Conservation (phyloP, 2,113 vertebrate genomes). For the Chloropsis hardwickii region DNA sequence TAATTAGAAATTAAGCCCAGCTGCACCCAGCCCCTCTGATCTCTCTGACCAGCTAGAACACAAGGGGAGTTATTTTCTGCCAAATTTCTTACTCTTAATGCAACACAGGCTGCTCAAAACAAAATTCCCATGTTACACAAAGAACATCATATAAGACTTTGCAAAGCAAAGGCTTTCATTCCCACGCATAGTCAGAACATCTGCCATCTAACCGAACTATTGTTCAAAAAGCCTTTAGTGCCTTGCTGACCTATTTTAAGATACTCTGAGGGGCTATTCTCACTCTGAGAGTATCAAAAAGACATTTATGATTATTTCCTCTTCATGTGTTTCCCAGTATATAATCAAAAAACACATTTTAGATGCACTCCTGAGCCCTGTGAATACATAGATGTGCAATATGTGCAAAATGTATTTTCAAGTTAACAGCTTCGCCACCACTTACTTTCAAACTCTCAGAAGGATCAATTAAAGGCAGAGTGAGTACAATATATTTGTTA, state of each 20-base stretch:
- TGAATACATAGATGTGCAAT: neutral
- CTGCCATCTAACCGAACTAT: neutral
- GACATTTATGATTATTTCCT: neutral
- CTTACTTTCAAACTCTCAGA: neutral
- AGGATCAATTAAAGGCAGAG: neutral
- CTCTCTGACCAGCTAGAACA: neutral
- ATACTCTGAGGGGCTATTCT: neutral
- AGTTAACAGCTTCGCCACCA: neutral
- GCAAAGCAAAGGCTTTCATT: neutral
- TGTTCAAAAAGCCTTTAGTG: neutral
- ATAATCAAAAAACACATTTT: neutral
- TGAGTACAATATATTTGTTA: neutral
- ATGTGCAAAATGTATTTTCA: neutral
- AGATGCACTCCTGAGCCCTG: neutral
- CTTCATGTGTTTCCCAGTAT: neutral
- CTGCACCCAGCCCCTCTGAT: neutral
- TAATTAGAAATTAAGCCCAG: neutral
- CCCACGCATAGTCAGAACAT: neutral
- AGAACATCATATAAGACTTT: neutral
- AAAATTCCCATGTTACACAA: neutral
- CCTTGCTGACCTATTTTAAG: neutral
- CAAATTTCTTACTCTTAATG: neutral
- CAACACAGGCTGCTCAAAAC: neutral
- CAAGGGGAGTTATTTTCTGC: neutral
- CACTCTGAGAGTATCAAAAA: neutral